A percentile compares a stretch with the other conserved stretches of the same genome.
Evolutionary conservation across 2,797 vertebrate species (phyloP).

Genomic region (Melopsittacus undulatus): DNA sequence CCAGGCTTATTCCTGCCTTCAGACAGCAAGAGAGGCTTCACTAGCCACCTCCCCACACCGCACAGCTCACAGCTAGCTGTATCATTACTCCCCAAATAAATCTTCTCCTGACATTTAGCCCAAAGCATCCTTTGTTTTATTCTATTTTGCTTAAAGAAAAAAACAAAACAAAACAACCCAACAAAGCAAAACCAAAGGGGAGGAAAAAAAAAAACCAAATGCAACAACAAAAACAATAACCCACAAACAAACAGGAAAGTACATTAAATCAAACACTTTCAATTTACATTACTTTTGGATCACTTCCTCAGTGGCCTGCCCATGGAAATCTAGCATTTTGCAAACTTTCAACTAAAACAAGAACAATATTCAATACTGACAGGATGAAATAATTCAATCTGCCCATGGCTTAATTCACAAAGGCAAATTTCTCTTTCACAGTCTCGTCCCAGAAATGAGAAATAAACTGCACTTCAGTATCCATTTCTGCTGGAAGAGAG

Average conservation of each 20-base stretch:
- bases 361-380: constrained; percentile 37
- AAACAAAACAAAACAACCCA: neutral
- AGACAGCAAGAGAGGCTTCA: constrained; percentile 43
- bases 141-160: constrained; percentile 18
- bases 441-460: neutral
- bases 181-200: neutral
- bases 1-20: constrained; percentile 39
- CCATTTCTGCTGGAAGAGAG: neutral
- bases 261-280: constrained; percentile 59
- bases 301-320: constrained; percentile 45
- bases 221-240: neutral
- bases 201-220: no score
- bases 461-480: constrained; percentile 6
- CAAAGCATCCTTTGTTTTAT: constrained; percentile 30
- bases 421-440: constrained; percentile 36
- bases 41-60: constrained; percentile 20
- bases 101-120: constrained; percentile 61
- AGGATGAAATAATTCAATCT: constrained; percentile 56
- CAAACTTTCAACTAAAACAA: constrained; percentile 47
- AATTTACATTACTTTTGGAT: constrained; percentile 68
- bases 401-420: constrained; percentile 27
- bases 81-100: constrained; percentile 7
- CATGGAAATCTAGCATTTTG: constrained; percentile 52
- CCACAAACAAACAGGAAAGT: constrained; percentile 20
- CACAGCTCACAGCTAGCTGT: neutral